Evolutionary conservation across 2,888 invertebrate genomes (phyloP).

Genomic region (Lagria hirta): DNA sequence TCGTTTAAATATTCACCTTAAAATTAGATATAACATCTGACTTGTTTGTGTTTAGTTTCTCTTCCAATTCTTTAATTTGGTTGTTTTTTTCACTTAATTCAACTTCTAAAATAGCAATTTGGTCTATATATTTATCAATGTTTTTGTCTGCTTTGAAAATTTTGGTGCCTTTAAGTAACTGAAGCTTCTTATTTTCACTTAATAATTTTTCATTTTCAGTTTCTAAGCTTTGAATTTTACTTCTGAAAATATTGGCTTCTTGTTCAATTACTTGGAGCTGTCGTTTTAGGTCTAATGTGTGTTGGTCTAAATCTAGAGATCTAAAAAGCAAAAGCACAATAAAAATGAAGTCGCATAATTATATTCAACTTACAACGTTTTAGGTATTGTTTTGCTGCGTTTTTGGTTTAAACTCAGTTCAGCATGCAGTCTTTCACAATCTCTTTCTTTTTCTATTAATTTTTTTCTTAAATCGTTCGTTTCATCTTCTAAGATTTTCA

Average conservation of each 20-base stretch:
- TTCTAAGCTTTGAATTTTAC: constrained; percentile 70
- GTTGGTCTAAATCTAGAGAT: constrained; percentile 64
- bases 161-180: constrained; percentile 61
- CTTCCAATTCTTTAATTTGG: constrained; percentile 61
- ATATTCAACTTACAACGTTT: constrained; percentile 62
- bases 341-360: background rate
- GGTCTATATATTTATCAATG: constrained; percentile 61
- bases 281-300: constrained; percentile 68
- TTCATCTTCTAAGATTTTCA: constrained; percentile 70
- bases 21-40: constrained; percentile 16
- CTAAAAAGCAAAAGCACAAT: no score
- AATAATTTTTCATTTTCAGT: constrained; percentile 74
- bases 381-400: constrained; percentile 61
- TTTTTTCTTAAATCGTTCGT: constrained; percentile 72
- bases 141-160: constrained; percentile 59
- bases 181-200: constrained; percentile 72
- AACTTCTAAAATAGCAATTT: constrained; percentile 63
- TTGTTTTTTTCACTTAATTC: constrained; percentile 63
- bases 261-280: constrained; percentile 78
- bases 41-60: constrained; percentile 49
- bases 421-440: constrained; percentile 73
- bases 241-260: constrained; percentile 69
- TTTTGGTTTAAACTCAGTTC: constrained; percentile 67
- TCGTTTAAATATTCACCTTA: constrained; percentile 17
- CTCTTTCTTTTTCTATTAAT: constrained; percentile 79